These are phyloP conservation scores for Cirrhinus mrigala DNA, from an alignment of 2,797 vertebrate species.

Conservation along the genomic window DNA sequence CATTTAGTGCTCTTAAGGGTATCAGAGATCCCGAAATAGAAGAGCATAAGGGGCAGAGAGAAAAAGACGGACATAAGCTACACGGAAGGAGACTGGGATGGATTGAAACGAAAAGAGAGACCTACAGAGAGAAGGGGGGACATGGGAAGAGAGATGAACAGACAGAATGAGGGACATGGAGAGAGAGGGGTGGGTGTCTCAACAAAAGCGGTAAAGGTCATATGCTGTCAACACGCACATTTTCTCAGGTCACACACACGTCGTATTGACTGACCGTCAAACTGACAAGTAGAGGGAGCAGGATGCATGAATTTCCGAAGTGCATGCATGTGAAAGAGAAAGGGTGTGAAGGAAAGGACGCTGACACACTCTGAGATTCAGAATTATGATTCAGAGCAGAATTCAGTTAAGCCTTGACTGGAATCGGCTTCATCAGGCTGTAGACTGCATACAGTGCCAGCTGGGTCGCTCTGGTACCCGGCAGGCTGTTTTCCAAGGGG, in stretches of 20 bases:
- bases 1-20: not conserved
- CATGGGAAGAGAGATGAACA: conserved; percentile 11
- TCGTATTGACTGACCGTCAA: conserved; percentile 53
- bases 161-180: conserved; percentile 6
- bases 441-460: conserved; percentile 33
- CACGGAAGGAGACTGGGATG: not conserved
- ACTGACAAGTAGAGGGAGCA: conserved; percentile 34
- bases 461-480: conserved; percentile 40
- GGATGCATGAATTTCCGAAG: conserved; percentile 31
- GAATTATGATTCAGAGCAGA: conserved; percentile 48
- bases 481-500: conserved; percentile 42
- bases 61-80: not conserved
- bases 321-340: conserved; percentile 37
- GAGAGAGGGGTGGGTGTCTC: conserved; percentile 26
- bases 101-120: conserved; percentile 9
- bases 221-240: conserved; percentile 49
- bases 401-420: conserved; percentile 42
- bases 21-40: not conserved
- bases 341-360: conserved; percentile 30
- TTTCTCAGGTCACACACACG: conserved; percentile 55
- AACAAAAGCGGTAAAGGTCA: conserved; percentile 53
- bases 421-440: conserved; percentile 37
- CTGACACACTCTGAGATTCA: conserved; percentile 26
- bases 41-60: not conserved
- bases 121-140: not conserved